Evolutionary conservation across 2,113 vertebrate species (phyloP).

Genomic region (Prochilodus magdalenae): DNA sequence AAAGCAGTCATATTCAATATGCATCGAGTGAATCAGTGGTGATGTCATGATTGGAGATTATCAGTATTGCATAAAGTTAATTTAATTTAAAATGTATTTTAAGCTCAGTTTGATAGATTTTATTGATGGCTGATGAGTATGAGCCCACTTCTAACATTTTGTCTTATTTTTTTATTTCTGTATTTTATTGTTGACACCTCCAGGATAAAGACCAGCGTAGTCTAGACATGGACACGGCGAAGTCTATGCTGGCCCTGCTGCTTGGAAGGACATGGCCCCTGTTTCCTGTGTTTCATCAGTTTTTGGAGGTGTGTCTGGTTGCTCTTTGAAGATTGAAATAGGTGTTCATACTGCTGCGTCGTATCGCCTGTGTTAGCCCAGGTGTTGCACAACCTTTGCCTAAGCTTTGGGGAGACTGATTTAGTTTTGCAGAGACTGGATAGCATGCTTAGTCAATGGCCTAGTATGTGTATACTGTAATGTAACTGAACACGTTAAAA

Average conservation of each 20-base stretch:
- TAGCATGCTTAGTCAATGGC: no score
- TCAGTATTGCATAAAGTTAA: no score
- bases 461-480: no score
- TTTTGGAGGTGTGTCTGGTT: constrained; percentile 87
- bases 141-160: neutral
- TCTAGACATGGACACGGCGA: constrained; percentile 95
- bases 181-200: neutral
- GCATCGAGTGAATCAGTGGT: no score
- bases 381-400: no score
- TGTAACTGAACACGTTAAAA: no score
- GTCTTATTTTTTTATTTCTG: neutral
- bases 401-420: no score
- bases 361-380: no score
- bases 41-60: no score
- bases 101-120: neutral
- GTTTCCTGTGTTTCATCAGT: constrained; percentile 93
- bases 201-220: constrained; percentile 96
- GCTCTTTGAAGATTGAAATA: neutral
- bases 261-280: constrained; percentile 93
- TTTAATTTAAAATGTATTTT: neutral
- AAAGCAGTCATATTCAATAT: no score
- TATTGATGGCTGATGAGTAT: neutral
- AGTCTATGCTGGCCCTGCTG: constrained; percentile 92
- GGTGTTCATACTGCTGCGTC: no score
- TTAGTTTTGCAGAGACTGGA: no score